Base-by-base conservation (phyloP, 2,888 invertebrate genomes). In the Exocentrus adspersus region DNA sequence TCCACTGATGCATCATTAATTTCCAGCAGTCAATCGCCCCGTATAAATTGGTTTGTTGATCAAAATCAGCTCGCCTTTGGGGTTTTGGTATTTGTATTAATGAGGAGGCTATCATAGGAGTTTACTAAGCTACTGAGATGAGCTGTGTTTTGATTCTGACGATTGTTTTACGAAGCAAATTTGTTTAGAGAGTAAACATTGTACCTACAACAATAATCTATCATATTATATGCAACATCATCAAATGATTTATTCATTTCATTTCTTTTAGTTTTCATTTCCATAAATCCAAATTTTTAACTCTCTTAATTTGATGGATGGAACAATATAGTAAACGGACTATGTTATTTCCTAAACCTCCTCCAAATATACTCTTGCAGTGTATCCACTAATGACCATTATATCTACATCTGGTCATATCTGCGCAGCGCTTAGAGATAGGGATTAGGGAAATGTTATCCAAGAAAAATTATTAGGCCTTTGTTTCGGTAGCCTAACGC, bases 1-100 rank as follows among this genome's bases (percentile, higher is more conserved):
- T 19, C 57, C 57, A 62, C 53, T 58, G 66, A 67, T 67, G 66
- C 62, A 62, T 69, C 69, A 69, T 59, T 59, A 59, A 59, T 59
- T 59, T 59, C 37, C 53, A 20, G 21, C 53, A 42, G 43, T 62
- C 62, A 62, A 62, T 62, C 62, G 57, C 48, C 48, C 43, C 14
- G 41, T 43, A 62, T 62, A 45, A 62, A 62, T 62, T 62, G 56
- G 62, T 43, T 62, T 62, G 62, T 57, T 62, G 57, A 56, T 62
- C 46, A 43, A 41, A 56, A 62, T 57, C 54, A 50, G 41, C 48
- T 30, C 50, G 61, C 50, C 42, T 28, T 32, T 54, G 19, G 51
- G 51, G 17, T 19, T 24, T 37, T 32, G 16, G 51, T 32, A 17
- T 9, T 14, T 51, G 51, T 24, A 9, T n/a, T 14, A 7, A 48